These are phyloP conservation scores for Phalera bucephala DNA, from an alignment of 2,888 invertebrate species.

Conservation along the genomic window DNA sequence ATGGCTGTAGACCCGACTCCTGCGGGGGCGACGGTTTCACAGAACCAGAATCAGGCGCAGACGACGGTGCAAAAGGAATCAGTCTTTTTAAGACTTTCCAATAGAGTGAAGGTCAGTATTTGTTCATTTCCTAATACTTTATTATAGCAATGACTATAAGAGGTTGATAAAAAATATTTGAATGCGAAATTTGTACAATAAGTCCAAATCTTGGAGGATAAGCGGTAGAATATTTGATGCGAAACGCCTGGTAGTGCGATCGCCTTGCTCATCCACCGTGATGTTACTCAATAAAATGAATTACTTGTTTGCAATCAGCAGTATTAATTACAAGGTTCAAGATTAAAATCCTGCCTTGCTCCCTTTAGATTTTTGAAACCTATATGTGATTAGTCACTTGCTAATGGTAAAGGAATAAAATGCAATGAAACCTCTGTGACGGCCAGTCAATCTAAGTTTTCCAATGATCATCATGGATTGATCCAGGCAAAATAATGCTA, in stretches of 20 bases:
- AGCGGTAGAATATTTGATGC: no score
- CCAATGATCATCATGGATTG: no score
- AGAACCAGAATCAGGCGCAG: constrained; percentile 60
- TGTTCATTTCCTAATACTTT: constrained; percentile 5
- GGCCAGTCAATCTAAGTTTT: no score
- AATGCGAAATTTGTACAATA: background rate
- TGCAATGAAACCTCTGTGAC: no score
- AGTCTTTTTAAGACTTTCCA: constrained; percentile 97
- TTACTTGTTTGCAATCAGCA: no score
- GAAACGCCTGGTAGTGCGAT: background rate
- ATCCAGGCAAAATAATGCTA: no score
- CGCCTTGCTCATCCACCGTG: background rate
- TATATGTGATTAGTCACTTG: no score
- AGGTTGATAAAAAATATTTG: background rate
- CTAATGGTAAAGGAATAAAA: no score
- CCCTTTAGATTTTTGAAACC: no score
- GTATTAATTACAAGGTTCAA: no score
- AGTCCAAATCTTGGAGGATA: background rate
- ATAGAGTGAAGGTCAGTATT: constrained; percentile 92
- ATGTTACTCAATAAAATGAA: no score
- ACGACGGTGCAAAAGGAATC: constrained; percentile 91
- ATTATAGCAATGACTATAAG: background rate
- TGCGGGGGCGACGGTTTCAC: constrained; percentile 48
- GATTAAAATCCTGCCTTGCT: no score
- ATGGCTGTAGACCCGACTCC: constrained; percentile 73